Evolutionary conservation across 2,113 vertebrate genomes (phyloP).

Genomic region (Litocranius walleri): DNA sequence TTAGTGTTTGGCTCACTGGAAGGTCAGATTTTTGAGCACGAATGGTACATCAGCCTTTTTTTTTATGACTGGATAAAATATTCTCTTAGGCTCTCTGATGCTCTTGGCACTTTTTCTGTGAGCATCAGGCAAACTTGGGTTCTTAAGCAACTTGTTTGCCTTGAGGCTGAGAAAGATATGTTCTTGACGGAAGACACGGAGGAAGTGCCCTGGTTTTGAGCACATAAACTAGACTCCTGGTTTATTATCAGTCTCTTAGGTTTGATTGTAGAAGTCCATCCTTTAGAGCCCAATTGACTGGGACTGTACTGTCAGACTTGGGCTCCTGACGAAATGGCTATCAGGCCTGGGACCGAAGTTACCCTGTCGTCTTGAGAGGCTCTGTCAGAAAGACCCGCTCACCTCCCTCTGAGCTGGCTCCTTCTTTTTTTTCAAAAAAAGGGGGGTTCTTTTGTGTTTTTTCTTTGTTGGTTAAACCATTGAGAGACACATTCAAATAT

Average conservation of each 20-base stretch:
- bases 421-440: not conserved
- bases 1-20: not conserved
- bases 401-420: not conserved
- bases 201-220: not conserved
- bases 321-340: not conserved
- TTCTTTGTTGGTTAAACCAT: not conserved
- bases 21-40: conserved; percentile 6
- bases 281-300: not conserved
- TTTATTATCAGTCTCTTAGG: not conserved
- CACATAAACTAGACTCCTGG: not conserved
- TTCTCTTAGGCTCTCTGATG: not conserved
- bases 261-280: not conserved
- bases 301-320: not conserved
- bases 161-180: not conserved
- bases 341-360: not conserved
- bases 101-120: not conserved
- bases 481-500: not conserved
- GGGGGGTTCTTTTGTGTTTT: not conserved
- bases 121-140: not conserved
- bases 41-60: not conserved
- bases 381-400: not conserved
- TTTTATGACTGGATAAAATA: not conserved
- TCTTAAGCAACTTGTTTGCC: not conserved
- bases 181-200: not conserved
- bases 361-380: accelerated